Base-by-base conservation (phyloP, 2,113 vertebrate species). In the Gallinago media region DNA sequence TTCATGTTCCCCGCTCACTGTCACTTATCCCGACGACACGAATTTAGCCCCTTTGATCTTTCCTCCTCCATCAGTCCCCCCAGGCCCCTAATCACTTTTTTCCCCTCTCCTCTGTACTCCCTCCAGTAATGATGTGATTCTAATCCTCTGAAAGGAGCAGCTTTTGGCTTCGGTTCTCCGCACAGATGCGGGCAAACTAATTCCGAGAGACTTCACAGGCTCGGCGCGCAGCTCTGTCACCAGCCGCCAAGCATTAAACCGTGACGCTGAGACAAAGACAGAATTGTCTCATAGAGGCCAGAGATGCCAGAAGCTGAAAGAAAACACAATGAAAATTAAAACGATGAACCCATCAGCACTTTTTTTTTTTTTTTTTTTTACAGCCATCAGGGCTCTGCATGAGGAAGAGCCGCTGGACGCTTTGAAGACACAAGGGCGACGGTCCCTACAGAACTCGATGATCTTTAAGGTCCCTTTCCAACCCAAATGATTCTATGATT, bases 61-160 rank as follows among this genome's bases (percentile, higher is more conserved):
- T 68, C 83, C 68, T 94, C 92, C 49, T 61, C 61, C 88, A 94
- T 79, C 83, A 92, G 73, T 87, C 94, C 88, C 92, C 91, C 85
- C 62, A 68, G 96, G 91, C 94, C 86, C 44, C 86, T 96, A 96
- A 97, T 96, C 91, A 94, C 94, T 94, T 87, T 92, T 94, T 95
- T 85, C 79, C 79, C 70, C 93, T 96, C 95, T 96, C 67, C 96
- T 97, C 93, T 97, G 95, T 96, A 97, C 94, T 96, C 75, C 82
- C 93, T 97, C 96, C 97, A 97, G 83, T 90, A 96, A 97, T 62
- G 91, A 97, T 97, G 94, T 93, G 97, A 95, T 86, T 93, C 93
- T 94, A 96, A 97, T 94, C 93, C 96, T 96, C 78, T 77, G 65
- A 84, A 96, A 95, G 63, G 56, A 72, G 82, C 71, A 27, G 68